Evolutionary conservation across 2,888 invertebrate genomes (phyloP).

Genomic region (Aphidius colemani): DNA sequence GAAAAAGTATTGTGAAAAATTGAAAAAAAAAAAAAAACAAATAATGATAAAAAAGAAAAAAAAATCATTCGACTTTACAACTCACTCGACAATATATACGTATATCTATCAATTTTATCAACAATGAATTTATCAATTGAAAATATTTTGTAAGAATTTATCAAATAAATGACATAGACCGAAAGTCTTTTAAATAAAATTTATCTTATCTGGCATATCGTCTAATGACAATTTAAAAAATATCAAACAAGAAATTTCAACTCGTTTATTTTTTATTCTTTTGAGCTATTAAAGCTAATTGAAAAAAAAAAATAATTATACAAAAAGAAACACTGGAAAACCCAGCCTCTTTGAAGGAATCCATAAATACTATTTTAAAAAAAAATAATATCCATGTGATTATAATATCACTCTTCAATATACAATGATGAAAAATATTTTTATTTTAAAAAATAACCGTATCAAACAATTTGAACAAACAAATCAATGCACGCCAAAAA

Average conservation of each 20-base stretch:
- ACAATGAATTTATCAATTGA: slow-evolving; percentile 24
- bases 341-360: too few species aligned
- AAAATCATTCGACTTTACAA: slow-evolving; percentile 25
- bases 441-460: too few species aligned
- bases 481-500: slow-evolving; percentile 40
- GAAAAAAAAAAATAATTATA: background rate
- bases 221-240: slow-evolving; percentile 6
- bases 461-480: slow-evolving; percentile 17
- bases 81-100: slow-evolving; percentile 27
- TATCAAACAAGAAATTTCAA: slow-evolving; percentile 13
- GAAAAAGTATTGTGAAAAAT: slow-evolving; percentile 24
- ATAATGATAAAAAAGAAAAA: slow-evolving; percentile 1
- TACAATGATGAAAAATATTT: slow-evolving; percentile 21
- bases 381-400: slow-evolving; percentile 40
- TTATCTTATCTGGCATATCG: slow-evolving; percentile 15
- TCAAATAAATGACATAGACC: slow-evolving; percentile 25
- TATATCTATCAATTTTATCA: slow-evolving; percentile 26
- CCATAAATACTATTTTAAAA: slow-evolving; percentile 11
- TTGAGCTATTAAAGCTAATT: too few species aligned
- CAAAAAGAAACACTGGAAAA: background rate
- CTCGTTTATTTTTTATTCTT: slow-evolving; percentile 5
- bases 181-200: slow-evolving; percentile 19
- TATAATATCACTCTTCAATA: slow-evolving; percentile 40
- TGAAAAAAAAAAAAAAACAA: background rate
- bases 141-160: slow-evolving; percentile 29